Percentiles rank a stretch among this genome's conserved stretches.
phyloP scores from a whole-genome alignment of 2,113 vertebrate species.

The Neomonachus schauinslandi region DNA sequence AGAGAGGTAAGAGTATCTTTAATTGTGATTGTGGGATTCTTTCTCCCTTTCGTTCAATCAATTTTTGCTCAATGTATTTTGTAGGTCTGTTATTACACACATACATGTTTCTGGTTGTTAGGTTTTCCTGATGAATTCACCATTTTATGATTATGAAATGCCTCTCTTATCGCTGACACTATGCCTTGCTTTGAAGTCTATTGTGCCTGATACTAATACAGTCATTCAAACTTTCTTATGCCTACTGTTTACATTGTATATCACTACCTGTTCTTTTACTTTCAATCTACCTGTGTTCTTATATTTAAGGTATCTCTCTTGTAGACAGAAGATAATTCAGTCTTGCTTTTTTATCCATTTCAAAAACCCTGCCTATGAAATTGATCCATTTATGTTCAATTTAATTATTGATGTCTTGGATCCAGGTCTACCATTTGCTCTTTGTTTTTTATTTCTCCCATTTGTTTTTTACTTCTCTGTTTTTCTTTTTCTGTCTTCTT shows the following conservation, averaged over 20 bases:
- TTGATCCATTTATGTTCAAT: background rate
- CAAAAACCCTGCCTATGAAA: background rate
- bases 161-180: background rate
- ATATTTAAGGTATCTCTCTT: background rate
- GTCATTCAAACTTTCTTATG: background rate
- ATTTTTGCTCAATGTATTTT: background rate
- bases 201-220: background rate
- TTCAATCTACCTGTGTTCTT: background rate
- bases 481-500: background rate
- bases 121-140: background rate
- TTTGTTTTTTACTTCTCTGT: background rate
- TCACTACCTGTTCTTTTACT: background rate
- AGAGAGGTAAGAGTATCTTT: background rate
- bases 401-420: background rate
- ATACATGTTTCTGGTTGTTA: background rate
- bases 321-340: background rate
- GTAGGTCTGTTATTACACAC: background rate
- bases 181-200: background rate
- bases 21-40: background rate
- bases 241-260: background rate
- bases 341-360: background rate
- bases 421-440: background rate
- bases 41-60: background rate
- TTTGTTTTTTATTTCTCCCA: background rate
- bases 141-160: background rate